phyloP scores from a whole-genome alignment of 92 coral and sea anemone species.

The Epizoanthus stellaris region DNA sequence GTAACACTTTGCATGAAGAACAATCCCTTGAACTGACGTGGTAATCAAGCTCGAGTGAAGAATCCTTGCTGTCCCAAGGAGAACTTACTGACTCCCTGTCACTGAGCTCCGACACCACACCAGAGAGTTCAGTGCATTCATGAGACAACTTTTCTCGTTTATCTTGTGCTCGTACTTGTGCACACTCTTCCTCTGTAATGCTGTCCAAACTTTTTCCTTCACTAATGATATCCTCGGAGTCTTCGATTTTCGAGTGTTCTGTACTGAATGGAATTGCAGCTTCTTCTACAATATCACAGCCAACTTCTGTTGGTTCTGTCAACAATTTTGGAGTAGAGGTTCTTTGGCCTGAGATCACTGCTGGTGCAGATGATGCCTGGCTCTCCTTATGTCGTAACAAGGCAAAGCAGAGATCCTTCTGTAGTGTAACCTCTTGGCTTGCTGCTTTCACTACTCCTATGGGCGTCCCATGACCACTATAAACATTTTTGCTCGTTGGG shows the following conservation, averaged over 20 bases:
- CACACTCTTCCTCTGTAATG: neutral
- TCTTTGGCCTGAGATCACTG: conserved; percentile 48
- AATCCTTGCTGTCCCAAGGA: neutral
- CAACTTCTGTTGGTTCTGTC: conserved; percentile 15
- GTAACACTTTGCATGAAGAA: neutral
- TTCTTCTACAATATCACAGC: conserved; percentile 18
- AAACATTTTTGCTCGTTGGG: neutral
- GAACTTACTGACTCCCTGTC: neutral
- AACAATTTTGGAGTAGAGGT: conserved; percentile 74
- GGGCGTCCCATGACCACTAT: conserved; percentile 36
- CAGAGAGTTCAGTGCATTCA: too few relatives aligned
- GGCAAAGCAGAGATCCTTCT: conserved; percentile 50
- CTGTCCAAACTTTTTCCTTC: neutral
- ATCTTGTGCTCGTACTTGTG: neutral
- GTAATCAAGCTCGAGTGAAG: neutral
- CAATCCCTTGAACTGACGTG: neutral
- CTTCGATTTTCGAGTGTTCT: neutral
- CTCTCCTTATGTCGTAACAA: conserved; percentile 48
- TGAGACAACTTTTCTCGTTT: too few relatives aligned
- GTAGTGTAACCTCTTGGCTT: conserved; percentile 60
- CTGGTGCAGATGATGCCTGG: conserved; percentile 47
- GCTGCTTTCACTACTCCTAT: conserved; percentile 24
- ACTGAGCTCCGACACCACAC: neutral
- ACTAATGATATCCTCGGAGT: neutral
- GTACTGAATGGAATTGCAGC: neutral